A percentile compares a stretch with the other conserved stretches of the same genome.
These are phyloP conservation scores for Dendroctonus valens DNA, from an alignment of 1,140 invertebrate genomes.

Conservation along the genomic window DNA sequence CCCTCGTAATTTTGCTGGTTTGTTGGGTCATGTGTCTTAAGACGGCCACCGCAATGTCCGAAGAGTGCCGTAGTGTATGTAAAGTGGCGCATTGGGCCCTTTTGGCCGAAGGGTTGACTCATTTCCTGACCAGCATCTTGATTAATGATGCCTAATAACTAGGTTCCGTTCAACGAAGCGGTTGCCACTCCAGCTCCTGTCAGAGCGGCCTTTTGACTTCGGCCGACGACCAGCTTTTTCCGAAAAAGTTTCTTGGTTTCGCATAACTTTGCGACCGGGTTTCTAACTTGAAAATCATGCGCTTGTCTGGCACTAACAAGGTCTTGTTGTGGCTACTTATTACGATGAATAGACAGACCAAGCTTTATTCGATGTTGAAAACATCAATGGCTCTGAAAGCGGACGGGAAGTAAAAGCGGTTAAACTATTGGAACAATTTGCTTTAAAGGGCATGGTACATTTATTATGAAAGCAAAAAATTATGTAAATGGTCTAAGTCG, in stretches of 20 bases:
- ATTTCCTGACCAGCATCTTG: constrained; percentile 51
- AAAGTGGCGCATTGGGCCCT: constrained; percentile 46
- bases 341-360: too few relatives aligned
- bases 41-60: constrained; percentile 40
- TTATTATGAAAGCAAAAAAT: too few relatives aligned
- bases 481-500: too few relatives aligned
- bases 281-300: constrained; percentile 16
- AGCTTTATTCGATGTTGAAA: too few relatives aligned
- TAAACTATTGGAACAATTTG: too few relatives aligned
- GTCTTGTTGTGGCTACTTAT: neutral
- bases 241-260: constrained; percentile 25
- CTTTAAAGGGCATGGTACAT: too few relatives aligned
- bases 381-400: too few relatives aligned
- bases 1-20: constrained; percentile 18
- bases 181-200: constrained; percentile 28
- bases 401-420: too few relatives aligned
- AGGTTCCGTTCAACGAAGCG: constrained; percentile 36
- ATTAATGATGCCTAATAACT: constrained; percentile 52
- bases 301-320: constrained; percentile 6
- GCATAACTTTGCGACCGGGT: constrained; percentile 22
- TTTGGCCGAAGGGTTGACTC: constrained; percentile 51
- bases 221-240: constrained; percentile 19
- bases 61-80: constrained; percentile 41
- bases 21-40: constrained; percentile 16
- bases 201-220: constrained; percentile 28